Evolutionary conservation across 1,140 invertebrate genomes (phyloP).

Genomic region (Drosophila nigrodunni): DNA sequence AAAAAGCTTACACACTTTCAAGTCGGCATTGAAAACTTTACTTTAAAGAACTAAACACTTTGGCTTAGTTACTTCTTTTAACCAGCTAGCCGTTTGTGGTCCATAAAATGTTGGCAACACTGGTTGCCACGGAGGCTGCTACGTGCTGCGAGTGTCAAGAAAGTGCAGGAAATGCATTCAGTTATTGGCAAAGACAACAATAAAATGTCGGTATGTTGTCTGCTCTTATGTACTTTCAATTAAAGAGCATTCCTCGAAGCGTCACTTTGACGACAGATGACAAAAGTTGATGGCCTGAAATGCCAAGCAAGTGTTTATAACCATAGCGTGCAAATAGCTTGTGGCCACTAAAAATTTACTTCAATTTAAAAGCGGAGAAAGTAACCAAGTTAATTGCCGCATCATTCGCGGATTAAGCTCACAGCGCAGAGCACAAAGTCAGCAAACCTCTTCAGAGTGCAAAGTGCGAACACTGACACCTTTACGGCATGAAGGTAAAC

Average conservation of each 20-base stretch:
- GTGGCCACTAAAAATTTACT: slow-evolving; percentile 1
- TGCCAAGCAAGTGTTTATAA: not conserved
- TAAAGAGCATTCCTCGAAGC: not conserved
- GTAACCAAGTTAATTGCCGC: slow-evolving; percentile 53
- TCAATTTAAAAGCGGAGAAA: slow-evolving; percentile 12
- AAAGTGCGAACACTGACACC: not conserved
- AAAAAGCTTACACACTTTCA: too few species aligned
- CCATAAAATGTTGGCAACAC: too few species aligned
- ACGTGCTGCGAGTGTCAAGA: slow-evolving; percentile 56
- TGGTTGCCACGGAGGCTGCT: slow-evolving; percentile 9
- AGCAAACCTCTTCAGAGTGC: slow-evolving; percentile 38
- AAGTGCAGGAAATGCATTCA: slow-evolving; percentile 51
- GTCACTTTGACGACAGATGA: slow-evolving; percentile 45
- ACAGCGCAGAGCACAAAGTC: slow-evolving; percentile 38
- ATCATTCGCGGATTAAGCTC: slow-evolving; percentile 50
- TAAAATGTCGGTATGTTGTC: slow-evolving; percentile 22
- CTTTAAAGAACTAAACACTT: too few species aligned
- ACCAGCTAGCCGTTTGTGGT: too few species aligned
- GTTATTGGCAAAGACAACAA: slow-evolving; percentile 17
- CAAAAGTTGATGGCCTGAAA: slow-evolving; percentile 47
- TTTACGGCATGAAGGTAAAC: not conserved
- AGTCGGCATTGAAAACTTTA: too few species aligned
- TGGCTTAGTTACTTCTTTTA: too few species aligned
- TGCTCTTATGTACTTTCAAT: slow-evolving; percentile 40
- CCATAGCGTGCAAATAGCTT: not conserved